Evolutionary conservation across 1,140 invertebrate genomes (phyloP).

Genomic region (Zaprionus ghesquierei): DNA sequence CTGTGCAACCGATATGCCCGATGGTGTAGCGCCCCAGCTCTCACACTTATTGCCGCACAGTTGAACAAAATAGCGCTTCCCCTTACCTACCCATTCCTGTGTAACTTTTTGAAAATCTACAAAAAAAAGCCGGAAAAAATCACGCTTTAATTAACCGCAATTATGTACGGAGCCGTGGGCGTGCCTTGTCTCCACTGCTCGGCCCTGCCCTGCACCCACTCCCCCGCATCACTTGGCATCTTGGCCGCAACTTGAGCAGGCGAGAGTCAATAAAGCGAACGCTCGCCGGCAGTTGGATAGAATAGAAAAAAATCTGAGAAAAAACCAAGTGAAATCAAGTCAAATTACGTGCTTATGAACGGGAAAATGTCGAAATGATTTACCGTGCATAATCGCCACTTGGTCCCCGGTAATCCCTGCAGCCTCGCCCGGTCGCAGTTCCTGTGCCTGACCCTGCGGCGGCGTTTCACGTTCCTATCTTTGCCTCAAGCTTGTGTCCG

Average conservation of each 20-base stretch:
- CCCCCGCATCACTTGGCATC: slow-evolving; percentile 11
- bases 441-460: background rate
- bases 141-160: slow-evolving; percentile 81
- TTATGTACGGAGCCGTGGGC: slow-evolving; percentile 76
- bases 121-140: slow-evolving; percentile 55
- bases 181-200: slow-evolving; percentile 2
- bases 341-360: slow-evolving; percentile 82
- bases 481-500: background rate
- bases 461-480: slow-evolving; percentile 23
- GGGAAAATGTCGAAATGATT: slow-evolving; percentile 82
- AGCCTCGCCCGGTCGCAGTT: background rate
- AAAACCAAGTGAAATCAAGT: slow-evolving; percentile 61
- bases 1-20: slow-evolving; percentile 1
- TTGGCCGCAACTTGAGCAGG: slow-evolving; percentile 37
- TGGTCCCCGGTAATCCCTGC: slow-evolving; percentile 29
- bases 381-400: slow-evolving; percentile 79
- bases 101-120: background rate
- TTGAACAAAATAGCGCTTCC: slow-evolving; percentile 13
- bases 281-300: slow-evolving; percentile 26
- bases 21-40: background rate
- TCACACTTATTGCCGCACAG: slow-evolving; percentile 7
- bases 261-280: slow-evolving; percentile 72
- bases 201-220: background rate
- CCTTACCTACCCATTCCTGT: background rate
- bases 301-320: slow-evolving; percentile 28